Percentiles rank a stretch among this genome's conserved stretches.
These are phyloP conservation scores for human (Homo sapiens) DNA, from an alignment of 2,113 vertebrate genomes.

Conservation along the genomic window GRCh38 chr13:101408501-101409000, in stretches of 20 bases:
- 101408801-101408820: neutral
- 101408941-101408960: neutral
- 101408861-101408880: neutral
- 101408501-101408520: neutral
- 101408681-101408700: too few relatives aligned
- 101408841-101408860: neutral
- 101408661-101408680: too few relatives aligned
- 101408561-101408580: neutral
- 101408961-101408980: neutral
- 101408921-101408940: constrained; percentile 38
- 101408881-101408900: neutral
- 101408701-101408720: neutral
- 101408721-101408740: neutral
- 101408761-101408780: neutral
- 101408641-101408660: neutral
- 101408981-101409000: neutral
- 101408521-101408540: neutral
- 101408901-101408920: constrained; percentile 16
- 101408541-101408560: neutral
- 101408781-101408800: neutral
- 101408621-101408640: neutral
- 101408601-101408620: neutral
- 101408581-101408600: neutral
- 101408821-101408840: neutral
- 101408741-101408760: neutral